Evolutionary conservation across 2,113 vertebrate species (phyloP), one percentile per base, ranked within the genome.

Genomic region (Takifugu bimaculatus): DNA sequence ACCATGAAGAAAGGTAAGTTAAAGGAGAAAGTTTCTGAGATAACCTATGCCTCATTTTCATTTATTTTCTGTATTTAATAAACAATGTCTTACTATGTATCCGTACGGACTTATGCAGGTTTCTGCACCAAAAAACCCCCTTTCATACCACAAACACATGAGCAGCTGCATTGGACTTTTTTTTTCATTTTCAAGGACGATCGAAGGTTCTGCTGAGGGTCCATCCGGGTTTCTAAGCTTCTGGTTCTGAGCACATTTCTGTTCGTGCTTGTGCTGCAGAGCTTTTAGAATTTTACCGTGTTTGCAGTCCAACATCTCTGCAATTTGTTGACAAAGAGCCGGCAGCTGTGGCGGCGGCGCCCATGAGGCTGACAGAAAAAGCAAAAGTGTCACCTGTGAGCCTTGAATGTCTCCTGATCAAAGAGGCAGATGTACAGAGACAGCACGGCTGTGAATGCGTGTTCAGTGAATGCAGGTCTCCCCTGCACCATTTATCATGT

Each of bases 261-360:
- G 54, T 25, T 26, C 39, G 15, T 63, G 35, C n/a, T 35, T 61
- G 65, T 45, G 45, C 76, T 81, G 82, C 72, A 75, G 79, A 79
- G 65, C 80, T 87, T 81, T 86, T 88, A 77, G 77, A 83, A 81
- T 85, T 86, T 85, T 81, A 55, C 64, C 13, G 45, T 81, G 83
- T 88, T 87, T 86, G 84, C 82, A 80, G 79, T 50, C 70, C 74
- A 86, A 74, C 80, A 82, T 83, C 67, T 67, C 68, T 57, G 75
- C 85, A 84, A 85, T 84, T 78, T 87, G 83, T 85, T 79, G 81
- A 82, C 80, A 83, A 78, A 80, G 74, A 79, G 63, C 55, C 52
- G 60, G 62, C 74, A 79, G 74, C 75, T 65, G 83, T 74, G 78
- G 63, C 66, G 27, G 70, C 77, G 80, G 65, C 62, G 76, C 71